Evolutionary conservation across 2,797 vertebrate species (phyloP).

Genomic region (Silurus lanzhouensis): DNA sequence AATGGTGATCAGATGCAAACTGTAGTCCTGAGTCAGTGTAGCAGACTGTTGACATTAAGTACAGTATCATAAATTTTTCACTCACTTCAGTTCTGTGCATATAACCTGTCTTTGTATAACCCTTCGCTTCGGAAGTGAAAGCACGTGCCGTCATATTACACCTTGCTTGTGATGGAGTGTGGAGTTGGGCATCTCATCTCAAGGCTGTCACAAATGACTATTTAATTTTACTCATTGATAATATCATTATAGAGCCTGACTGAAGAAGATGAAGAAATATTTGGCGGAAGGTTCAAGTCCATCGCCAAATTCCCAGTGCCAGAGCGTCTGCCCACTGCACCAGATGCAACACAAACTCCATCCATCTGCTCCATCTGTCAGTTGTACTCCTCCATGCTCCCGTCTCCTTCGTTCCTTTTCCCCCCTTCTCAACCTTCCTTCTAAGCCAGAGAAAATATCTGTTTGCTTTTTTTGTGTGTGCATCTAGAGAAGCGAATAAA

Average conservation of each 20-base stretch:
- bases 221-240: constrained; percentile 28
- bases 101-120: not conserved
- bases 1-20: no score
- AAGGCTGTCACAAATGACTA: constrained; percentile 19
- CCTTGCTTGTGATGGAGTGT: not conserved
- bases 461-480: not conserved
- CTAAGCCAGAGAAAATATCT: not conserved
- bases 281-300: constrained; percentile 18
- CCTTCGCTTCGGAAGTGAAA: not conserved
- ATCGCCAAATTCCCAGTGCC: constrained; percentile 51
- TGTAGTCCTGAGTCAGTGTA: no score
- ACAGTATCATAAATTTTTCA: no score
- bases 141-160: not conserved
- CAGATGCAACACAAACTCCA: constrained; percentile 64
- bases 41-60: no score
- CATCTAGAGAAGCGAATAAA: constrained; percentile 33
- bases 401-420: constrained; percentile 19
- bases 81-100: not conserved
- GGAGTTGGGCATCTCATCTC: not conserved
- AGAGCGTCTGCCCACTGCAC: constrained; percentile 63
- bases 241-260: constrained; percentile 8
- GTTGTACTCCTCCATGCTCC: constrained; percentile 67
- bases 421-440: not conserved
- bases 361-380: constrained; percentile 77
- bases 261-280: constrained; percentile 23